Percentiles rank a stretch among this genome's conserved stretches.
Conservation (phyloP, 2,113 vertebrate genomes). For the Rhadina sibilatrix region DNA sequence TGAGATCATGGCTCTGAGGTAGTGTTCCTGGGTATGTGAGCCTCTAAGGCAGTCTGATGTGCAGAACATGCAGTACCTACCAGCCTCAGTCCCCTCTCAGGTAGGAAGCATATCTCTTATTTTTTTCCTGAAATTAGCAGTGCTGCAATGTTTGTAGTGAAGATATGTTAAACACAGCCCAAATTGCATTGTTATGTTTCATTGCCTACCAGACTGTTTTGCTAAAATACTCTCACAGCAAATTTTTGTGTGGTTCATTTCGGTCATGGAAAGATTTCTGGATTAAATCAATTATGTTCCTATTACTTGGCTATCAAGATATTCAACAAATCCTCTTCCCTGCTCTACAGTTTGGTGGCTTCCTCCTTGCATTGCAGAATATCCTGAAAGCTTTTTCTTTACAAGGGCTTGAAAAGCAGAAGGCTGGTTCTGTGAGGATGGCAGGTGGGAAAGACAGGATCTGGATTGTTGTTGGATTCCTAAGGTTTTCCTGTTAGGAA, state of each 20-base stretch:
- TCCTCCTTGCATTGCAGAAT: background rate
- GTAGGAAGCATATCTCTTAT: background rate
- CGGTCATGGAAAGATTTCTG: background rate
- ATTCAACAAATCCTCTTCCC: accelerated
- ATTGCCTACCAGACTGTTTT: accelerated
- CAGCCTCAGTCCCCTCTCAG: accelerated
- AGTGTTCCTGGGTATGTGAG: accelerated
- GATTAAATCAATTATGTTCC: background rate
- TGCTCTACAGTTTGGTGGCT: background rate
- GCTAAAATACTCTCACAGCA: background rate
- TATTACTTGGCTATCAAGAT: background rate
- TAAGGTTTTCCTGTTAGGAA: background rate
- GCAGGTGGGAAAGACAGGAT: background rate
- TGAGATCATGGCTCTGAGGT: background rate
- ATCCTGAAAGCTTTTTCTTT: background rate
- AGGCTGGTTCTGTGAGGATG: background rate
- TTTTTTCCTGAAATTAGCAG: background rate
- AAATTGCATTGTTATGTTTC: background rate
- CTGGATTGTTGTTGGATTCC: background rate
- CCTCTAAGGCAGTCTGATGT: accelerated
- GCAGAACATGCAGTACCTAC: accelerated
- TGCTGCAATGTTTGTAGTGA: background rate
- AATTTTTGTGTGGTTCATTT: background rate
- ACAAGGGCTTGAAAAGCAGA: background rate
- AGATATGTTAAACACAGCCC: background rate